phyloP scores from a whole-genome alignment of 2,888 invertebrate species.

The Acrocyrtus sp. region DNA sequence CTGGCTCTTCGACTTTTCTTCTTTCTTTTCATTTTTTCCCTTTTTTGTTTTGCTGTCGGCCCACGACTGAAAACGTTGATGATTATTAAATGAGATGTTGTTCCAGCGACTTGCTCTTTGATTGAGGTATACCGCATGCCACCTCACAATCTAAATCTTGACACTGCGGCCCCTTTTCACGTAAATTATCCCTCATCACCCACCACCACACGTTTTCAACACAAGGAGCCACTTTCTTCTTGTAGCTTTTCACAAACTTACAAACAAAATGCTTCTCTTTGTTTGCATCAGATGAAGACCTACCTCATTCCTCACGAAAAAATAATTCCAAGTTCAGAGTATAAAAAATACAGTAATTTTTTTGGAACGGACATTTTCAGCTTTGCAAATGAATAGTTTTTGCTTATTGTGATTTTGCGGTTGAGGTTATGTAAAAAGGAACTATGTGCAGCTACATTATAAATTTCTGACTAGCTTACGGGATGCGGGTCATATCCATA shows the following conservation, averaged over 20 bases:
- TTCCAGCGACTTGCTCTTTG: slow-evolving; percentile 53
- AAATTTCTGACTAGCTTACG: no score
- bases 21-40: slow-evolving; percentile 10
- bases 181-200: slow-evolving; percentile 12
- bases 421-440: no score
- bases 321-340: no score
- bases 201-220: slow-evolving; percentile 32
- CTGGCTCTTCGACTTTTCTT: no score
- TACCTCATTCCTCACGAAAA: slow-evolving; percentile 35
- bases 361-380: no score
- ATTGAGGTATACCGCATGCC: slow-evolving; percentile 52
- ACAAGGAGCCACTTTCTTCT: slow-evolving; percentile 31
- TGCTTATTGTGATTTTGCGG: no score
- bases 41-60: slow-evolving; percentile 25
- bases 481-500: no score
- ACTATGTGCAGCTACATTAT: no score
- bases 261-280: slow-evolving; percentile 8
- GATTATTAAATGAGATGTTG: slow-evolving; percentile 59
- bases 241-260: not conserved
- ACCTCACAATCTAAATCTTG: slow-evolving; percentile 52
- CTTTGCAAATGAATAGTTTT: no score
- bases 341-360: no score
- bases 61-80: slow-evolving; percentile 37
- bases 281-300: slow-evolving; percentile 12
- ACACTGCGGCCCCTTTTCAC: slow-evolving; percentile 44